These are phyloP conservation scores for Adela reaumurella DNA, from an alignment of 2,888 invertebrate genomes.

Conservation along the genomic window DNA sequence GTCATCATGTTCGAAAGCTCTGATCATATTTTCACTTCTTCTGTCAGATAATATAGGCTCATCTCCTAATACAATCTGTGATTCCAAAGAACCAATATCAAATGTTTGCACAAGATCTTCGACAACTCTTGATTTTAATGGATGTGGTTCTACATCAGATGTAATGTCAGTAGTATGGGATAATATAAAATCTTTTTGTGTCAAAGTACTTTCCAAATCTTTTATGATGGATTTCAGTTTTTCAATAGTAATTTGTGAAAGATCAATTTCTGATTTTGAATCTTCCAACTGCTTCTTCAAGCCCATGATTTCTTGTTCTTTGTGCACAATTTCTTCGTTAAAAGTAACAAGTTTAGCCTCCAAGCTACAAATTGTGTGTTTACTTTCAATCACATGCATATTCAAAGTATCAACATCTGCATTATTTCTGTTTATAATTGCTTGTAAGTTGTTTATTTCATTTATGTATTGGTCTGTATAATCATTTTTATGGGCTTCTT, in stretches of 20 bases:
- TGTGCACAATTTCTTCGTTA: slow-evolving; percentile 22
- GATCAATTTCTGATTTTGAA: slow-evolving; percentile 5
- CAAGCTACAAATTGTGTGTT: slow-evolving; percentile 20
- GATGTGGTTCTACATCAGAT: no score
- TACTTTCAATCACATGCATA: slow-evolving; percentile 23
- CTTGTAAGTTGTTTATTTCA: slow-evolving; percentile 57
- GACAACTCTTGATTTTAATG: background rate
- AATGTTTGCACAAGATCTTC: slow-evolving; percentile 8
- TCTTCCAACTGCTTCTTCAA: slow-evolving; percentile 7
- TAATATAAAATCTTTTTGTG: no score
- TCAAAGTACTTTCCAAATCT: background rate
- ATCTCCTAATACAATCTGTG: slow-evolving; percentile 35
- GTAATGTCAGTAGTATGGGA: no score
- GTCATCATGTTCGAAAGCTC: slow-evolving; percentile 21
- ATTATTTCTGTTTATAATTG: slow-evolving; percentile 45
- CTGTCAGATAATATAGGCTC: slow-evolving; percentile 9
- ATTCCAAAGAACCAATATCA: slow-evolving; percentile 32
- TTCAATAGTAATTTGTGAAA: background rate
- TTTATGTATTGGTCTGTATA: slow-evolving; percentile 47
- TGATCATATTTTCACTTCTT: slow-evolving; percentile 17
- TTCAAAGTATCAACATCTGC: slow-evolving; percentile 35
- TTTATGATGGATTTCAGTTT: slow-evolving; percentile 1
- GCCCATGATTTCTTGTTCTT: slow-evolving; percentile 6
- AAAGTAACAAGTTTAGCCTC: slow-evolving; percentile 32
- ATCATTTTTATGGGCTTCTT: slow-evolving; percentile 24